These are phyloP conservation scores for Pammene fasciana DNA, from an alignment of 2,888 invertebrate species.

Conservation along the genomic window DNA sequence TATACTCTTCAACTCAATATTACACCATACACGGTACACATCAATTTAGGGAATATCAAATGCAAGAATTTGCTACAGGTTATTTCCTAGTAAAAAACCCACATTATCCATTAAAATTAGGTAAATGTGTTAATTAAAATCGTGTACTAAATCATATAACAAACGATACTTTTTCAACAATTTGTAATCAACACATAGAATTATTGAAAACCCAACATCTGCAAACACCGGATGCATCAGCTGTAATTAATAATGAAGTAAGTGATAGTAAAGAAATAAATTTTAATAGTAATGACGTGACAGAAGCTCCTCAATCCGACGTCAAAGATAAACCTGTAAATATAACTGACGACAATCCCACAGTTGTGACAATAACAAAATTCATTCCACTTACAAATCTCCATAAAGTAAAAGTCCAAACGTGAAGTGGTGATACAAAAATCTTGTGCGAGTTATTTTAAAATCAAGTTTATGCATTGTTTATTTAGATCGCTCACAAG, in stretches of 20 bases:
- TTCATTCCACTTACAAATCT: conserved; percentile 82
- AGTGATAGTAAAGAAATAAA: conserved; percentile 61
- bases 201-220: conserved; percentile 73
- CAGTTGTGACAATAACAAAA: conserved; percentile 69
- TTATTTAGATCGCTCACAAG: conserved; percentile 70
- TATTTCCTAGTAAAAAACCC: conserved; percentile 41
- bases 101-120: conserved; percentile 34
- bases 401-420: conserved; percentile 72
- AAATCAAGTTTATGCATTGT: conserved; percentile 71
- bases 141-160: conserved; percentile 28
- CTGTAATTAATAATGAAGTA: conserved; percentile 74
- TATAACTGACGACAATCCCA: conserved; percentile 69
- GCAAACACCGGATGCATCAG: conserved; percentile 78
- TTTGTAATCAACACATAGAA: conserved; percentile 45
- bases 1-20: conserved; percentile 5
- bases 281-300: conserved; percentile 72
- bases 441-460: conserved; percentile 74
- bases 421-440: conserved; percentile 79
- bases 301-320: conserved; percentile 79
- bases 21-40: conserved; percentile 30
- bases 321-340: conserved; percentile 76
- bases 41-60: conserved; percentile 27
- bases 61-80: conserved; percentile 37
- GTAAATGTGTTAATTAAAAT: conserved; percentile 41
- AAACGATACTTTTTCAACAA: conserved; percentile 30